Conservation (phyloP, 2,888 invertebrate genomes). For the Tachystola acroxantha region DNA sequence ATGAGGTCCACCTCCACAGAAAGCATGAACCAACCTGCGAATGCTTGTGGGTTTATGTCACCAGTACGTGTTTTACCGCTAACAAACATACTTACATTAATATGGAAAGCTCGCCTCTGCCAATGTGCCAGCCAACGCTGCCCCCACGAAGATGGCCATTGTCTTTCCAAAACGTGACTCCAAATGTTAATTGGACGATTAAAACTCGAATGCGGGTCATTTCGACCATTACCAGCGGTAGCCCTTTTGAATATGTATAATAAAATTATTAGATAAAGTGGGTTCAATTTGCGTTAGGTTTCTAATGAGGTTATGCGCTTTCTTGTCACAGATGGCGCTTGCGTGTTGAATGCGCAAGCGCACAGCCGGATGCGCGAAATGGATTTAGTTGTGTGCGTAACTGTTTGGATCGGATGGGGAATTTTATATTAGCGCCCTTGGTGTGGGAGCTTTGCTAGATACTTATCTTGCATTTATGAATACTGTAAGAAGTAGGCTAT, state of each 20-base stretch:
- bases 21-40: constrained; percentile 47
- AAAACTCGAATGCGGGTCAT: constrained; percentile 77
- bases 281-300: constrained; percentile 71
- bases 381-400: constrained; percentile 61
- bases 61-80: constrained; percentile 73
- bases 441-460: constrained; percentile 38
- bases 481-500: constrained; percentile 5
- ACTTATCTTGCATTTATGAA: constrained; percentile 18
- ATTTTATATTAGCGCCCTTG: constrained; percentile 54
- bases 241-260: constrained; percentile 78
- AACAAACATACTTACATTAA: constrained; percentile 77
- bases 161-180: constrained; percentile 76
- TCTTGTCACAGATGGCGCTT: constrained; percentile 72
- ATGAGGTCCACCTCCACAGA: constrained; percentile 25
- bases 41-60: constrained; percentile 66
- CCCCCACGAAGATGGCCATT: constrained; percentile 76
- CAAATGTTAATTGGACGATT: constrained; percentile 77
- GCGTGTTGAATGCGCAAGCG: constrained; percentile 67
- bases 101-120: constrained; percentile 71
- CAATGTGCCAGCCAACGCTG: constrained; percentile 73
- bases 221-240: constrained; percentile 64
- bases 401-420: constrained; percentile 55
- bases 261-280: constrained; percentile 73
- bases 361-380: constrained; percentile 74
- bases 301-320: constrained; percentile 78